Conservation (phyloP, 2,888 invertebrate genomes). For the Osmoderma eremita region DNA sequence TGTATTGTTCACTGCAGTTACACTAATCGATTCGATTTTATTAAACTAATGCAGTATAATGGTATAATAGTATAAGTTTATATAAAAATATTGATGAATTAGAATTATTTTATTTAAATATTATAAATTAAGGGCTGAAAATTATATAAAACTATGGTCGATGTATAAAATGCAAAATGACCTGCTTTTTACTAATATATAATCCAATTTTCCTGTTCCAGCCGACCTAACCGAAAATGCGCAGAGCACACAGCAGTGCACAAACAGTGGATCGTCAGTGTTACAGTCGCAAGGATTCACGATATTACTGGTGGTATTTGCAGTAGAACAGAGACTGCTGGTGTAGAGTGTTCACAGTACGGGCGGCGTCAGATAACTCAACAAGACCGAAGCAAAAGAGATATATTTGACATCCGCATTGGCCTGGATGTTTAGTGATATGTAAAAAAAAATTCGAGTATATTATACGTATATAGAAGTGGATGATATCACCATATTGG, state of each 20-base stretch:
- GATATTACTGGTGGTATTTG: constrained; percentile 45
- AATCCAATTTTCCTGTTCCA: constrained; percentile 50
- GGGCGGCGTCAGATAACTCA: constrained; percentile 20
- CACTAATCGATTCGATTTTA: too few species aligned
- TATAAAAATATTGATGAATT: too few species aligned
- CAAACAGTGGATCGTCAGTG: constrained; percentile 50
- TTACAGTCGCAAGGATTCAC: constrained; percentile 44
- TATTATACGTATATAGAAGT: constrained; percentile 38
- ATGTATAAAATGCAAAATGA: neutral
- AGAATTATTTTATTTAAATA: too few species aligned
- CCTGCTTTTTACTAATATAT: neutral
- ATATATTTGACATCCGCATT: constrained; percentile 29
- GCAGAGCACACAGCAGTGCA: constrained; percentile 58
- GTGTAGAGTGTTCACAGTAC: constrained; percentile 18
- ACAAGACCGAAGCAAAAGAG: constrained; percentile 12
- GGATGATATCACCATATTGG: constrained; percentile 46
- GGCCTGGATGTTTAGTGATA: constrained; percentile 42
- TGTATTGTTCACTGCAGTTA: too few species aligned
- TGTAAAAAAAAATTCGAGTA: constrained; percentile 38
- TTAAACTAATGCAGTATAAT: too few species aligned
- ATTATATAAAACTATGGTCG: too few species aligned
- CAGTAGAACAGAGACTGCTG: constrained; percentile 42
- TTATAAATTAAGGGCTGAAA: too few species aligned
- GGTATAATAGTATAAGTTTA: too few species aligned
- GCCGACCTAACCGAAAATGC: constrained; percentile 57